These are phyloP conservation scores for Zaprionus obscuricornis DNA, from an alignment of 2,888 invertebrate genomes.

Conservation along the genomic window DNA sequence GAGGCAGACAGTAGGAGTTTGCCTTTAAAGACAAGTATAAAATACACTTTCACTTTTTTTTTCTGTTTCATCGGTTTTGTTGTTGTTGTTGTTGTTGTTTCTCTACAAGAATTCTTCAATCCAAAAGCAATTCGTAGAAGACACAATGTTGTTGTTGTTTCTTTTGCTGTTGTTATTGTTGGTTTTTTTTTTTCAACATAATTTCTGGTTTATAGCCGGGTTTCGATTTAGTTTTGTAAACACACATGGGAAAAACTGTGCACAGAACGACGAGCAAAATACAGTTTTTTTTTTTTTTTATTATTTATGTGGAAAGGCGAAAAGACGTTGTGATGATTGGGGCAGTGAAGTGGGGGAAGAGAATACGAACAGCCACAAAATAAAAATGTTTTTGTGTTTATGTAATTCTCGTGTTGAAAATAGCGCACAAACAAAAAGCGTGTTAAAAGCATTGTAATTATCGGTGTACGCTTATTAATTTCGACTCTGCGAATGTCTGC, in stretches of 20 bases:
- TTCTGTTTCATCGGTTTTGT: slow-evolving; percentile 20
- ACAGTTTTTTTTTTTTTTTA: slow-evolving; percentile 1
- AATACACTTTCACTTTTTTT: slow-evolving; percentile 70
- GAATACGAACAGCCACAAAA: background rate
- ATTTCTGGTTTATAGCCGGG: slow-evolving; percentile 55
- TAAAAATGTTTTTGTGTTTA: slow-evolving; percentile 47
- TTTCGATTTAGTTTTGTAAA: slow-evolving; percentile 56
- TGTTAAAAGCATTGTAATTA: slow-evolving; percentile 43
- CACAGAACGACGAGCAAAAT: no score
- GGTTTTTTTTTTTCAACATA: slow-evolving; percentile 32
- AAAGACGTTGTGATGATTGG: slow-evolving; percentile 8
- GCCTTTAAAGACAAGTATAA: slow-evolving; percentile 18
- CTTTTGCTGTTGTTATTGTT: background rate
- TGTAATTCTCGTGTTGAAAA: slow-evolving; percentile 63
- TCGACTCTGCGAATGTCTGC: no score
- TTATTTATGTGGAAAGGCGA: background rate
- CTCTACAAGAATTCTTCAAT: slow-evolving; percentile 53
- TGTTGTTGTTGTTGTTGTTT: slow-evolving; percentile 18
- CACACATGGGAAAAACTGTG: slow-evolving; percentile 46
- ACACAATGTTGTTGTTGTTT: slow-evolving; percentile 26
- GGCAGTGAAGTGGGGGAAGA: slow-evolving; percentile 11
- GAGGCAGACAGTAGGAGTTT: slow-evolving; percentile 28
- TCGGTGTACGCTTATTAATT: slow-evolving; percentile 19
- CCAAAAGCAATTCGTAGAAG: slow-evolving; percentile 42
- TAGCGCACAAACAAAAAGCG: slow-evolving; percentile 51